These are phyloP conservation scores for Oreotrochilus melanogaster DNA, from an alignment of 2,113 vertebrate genomes.

Conservation along the genomic window DNA sequence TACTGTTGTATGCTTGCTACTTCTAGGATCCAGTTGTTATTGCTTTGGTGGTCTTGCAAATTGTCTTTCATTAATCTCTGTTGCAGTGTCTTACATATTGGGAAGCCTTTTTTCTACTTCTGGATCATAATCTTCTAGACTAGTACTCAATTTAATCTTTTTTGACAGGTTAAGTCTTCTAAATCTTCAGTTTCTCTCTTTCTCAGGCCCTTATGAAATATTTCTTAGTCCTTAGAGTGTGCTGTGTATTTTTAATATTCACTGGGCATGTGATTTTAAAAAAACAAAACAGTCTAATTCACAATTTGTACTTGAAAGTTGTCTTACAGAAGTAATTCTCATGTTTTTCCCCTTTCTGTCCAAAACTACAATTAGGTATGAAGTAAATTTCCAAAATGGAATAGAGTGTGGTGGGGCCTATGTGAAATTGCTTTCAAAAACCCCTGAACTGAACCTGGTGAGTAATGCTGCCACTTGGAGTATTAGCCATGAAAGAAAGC, in stretches of 20 bases:
- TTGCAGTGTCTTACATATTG: background rate
- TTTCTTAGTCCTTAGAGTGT: background rate
- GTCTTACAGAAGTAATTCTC: background rate
- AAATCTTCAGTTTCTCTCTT: background rate
- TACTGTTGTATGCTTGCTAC: background rate
- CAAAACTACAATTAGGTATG: constrained; percentile 86
- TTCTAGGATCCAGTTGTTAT: background rate
- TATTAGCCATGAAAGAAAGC: background rate
- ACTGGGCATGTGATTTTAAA: background rate
- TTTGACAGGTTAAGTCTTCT: background rate
- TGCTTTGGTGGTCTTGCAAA: background rate
- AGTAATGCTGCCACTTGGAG: constrained; percentile 53
- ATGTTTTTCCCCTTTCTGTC: background rate
- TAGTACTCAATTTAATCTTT: background rate
- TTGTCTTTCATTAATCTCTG: background rate
- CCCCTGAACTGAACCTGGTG: constrained; percentile 90
- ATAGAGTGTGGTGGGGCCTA: constrained; percentile 98
- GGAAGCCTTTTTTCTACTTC: background rate
- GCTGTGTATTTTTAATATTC: background rate
- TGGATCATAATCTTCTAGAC: background rate
- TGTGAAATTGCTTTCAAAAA: constrained; percentile 93
- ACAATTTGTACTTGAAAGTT: background rate
- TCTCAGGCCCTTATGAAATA: background rate
- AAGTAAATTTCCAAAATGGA: constrained; percentile 97
- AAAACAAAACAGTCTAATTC: background rate